A percentile compares a stretch with the other conserved stretches of the same genome.
Conservation (phyloP, 1,140 invertebrate genomes). For the Drusus annulatus region DNA sequence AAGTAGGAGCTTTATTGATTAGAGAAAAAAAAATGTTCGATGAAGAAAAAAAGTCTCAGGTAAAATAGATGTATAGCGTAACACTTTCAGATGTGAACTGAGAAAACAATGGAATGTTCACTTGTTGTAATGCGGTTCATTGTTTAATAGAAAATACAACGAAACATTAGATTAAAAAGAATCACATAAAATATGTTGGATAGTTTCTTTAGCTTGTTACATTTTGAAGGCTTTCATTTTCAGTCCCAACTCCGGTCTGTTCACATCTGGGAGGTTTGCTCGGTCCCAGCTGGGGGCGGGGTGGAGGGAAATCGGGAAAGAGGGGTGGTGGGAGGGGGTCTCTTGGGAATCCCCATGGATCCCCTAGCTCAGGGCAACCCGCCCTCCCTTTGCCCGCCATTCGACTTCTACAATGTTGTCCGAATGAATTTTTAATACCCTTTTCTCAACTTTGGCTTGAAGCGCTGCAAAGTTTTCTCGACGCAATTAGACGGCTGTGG, state of each 20-base stretch:
- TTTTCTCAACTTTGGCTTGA: slow-evolving; percentile 46
- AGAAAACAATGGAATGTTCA: too few species aligned
- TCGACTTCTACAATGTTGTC: slow-evolving; percentile 24
- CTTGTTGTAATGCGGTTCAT: too few species aligned
- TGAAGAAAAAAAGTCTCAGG: too few species aligned
- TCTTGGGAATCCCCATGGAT: slow-evolving; percentile 16
- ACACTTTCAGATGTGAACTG: too few species aligned
- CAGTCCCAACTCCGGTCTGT: neutral
- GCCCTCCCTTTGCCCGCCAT: neutral
- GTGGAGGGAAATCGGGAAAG: neutral
- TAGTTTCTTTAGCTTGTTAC: neutral
- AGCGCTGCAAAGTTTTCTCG: slow-evolving; percentile 44
- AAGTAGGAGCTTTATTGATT: too few species aligned
- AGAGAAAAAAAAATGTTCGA: too few species aligned
- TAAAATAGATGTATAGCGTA: too few species aligned
- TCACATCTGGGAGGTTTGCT: slow-evolving; percentile 7
- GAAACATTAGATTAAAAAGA: too few species aligned
- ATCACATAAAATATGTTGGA: too few species aligned
- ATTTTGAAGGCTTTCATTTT: slow-evolving; percentile 8
- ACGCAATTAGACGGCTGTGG: slow-evolving; percentile 40
- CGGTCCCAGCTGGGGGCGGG: neutral
- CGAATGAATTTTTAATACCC: slow-evolving; percentile 50
- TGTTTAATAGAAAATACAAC: too few species aligned
- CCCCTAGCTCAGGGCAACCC: neutral
- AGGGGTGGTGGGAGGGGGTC: neutral